Base-by-base conservation (phyloP, 2,797 vertebrate species). In the Oreonectes daqikongensis region DNA sequence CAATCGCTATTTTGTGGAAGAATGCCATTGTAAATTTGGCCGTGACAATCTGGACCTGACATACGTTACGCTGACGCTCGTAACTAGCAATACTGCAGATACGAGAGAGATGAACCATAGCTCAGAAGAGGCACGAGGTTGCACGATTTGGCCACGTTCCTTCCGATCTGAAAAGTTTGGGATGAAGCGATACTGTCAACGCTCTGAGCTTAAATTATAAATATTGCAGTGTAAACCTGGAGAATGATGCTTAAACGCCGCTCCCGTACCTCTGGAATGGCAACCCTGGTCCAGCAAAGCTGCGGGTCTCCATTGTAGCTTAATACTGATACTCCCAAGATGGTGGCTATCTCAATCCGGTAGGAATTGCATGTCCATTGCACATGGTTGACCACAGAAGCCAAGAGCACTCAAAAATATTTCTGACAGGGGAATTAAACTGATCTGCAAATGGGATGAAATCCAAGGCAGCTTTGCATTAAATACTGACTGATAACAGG, bases 401-500 rank as follows among this genome's bases (percentile, higher is more conserved):
- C 60, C 60, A 38, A 70, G 7, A 55, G 80, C 55, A 22, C 76
- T 75, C 59, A 60, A 40, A 32, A 64, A 66, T 63, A 17, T 32
- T 60, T 7, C 26, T 32, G 28, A 60, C 4, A n/a, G 32, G 64
- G 30, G 28, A 46, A n/a, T 72, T 69, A 59, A 79, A 65, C 81
- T 64, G 20, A 85, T 85, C 69, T 81, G 84, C 86, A 85, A 86
- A 81, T 84, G 65, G 82, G 84, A 87, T 74, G 74, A 87, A 81
- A 84, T 84, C 83, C 84, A 92, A 92, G 92, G 92, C 92, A 92
- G 91, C 87, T 86, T 92, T 60, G 90, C 89, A 90, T 89, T 85
- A 91, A 93, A 92, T 89, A 92, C 89, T 92, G 90, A 88, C 84
- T 86, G 84, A 90, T 88, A 88, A 89, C 89, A 85, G 86, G 86